A percentile compares a stretch with the other conserved stretches of the same genome.
Evolutionary conservation across 2,113 vertebrate species (phyloP).

Genomic region (Hemicordylus capensis): DNA sequence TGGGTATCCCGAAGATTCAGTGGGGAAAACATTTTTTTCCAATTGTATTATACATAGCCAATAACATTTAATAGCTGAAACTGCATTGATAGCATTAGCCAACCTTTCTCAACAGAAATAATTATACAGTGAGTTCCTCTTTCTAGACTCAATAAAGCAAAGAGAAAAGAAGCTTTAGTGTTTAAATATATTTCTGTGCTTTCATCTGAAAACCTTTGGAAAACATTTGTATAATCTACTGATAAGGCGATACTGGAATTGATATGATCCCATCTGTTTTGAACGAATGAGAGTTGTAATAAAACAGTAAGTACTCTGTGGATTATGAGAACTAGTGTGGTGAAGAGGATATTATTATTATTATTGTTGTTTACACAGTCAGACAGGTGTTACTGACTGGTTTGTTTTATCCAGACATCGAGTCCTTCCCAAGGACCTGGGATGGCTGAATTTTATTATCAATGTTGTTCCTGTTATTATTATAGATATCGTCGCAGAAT

Average conservation of each 20-base stretch:
- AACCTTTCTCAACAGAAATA: neutral
- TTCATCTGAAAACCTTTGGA: no score
- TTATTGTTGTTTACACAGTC: no score
- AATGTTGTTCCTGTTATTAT: no score
- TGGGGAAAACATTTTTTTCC: neutral
- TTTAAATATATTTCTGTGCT: neutral
- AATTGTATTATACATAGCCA: neutral
- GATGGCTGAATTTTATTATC: no score
- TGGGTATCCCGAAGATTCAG: neutral
- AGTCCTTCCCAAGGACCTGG: no score
- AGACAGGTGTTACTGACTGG: no score
- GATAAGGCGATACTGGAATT: neutral
- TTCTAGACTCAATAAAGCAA: neutral
- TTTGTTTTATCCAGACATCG: no score
- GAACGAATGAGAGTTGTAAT: neutral
- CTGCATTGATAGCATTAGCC: slow-evolving; percentile 55
- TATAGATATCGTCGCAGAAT: no score
- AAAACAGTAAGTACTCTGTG: neutral
- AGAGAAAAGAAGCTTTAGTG: neutral
- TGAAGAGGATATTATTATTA: no score
- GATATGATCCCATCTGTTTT: neutral
- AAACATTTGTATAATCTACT: neutral
- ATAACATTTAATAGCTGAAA: neutral
- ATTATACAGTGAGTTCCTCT: rapidly evolving
- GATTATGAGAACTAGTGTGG: neutral